Base-by-base conservation (phyloP, 23 tunicate genomes). In the Botrylloides violaceus region DNA sequence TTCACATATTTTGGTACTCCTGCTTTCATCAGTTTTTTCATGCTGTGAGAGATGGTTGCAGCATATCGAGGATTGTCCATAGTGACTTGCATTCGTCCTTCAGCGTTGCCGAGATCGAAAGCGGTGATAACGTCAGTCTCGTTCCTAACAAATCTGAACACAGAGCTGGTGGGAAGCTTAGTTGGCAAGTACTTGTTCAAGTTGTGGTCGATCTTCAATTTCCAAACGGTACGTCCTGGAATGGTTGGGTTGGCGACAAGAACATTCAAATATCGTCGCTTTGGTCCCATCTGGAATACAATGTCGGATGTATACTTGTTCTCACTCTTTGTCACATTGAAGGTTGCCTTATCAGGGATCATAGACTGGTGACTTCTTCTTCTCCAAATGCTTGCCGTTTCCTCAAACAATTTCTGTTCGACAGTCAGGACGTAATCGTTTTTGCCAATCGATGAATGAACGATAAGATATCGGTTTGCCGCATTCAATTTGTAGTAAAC, bases 171-270 rank as follows among this genome's bases (percentile, higher is more conserved):
- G 9, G 53, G 53, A 4, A 63, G 35, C 9, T 63, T 63, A 4
- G 33, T 33, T 9, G 70, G 70, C 20, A 63, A 9, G 33, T 27
- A 32, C 19, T 43, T 36, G 74, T 68, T 68, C 23, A 68, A 19
- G n/a, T 68, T 68, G 23, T 68, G 74, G 20, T 27, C 25, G 49
- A 68, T 6, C 1, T 35, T 32, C 6, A 68, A 19, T 6, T 68
- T 36, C 74, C 74, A 68, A 15, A 25, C 30, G 15, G 15, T 25
- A 22, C 65, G 29, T 0, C 18, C 23, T 9, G 74, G 22, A 37
- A 35, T 24, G 24, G 26, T 30, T 19, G 36, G 26, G 4, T 26
- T 68, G 29, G 36, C 22, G 5, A 37, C n/a, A 1, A 32, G 56
- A 19, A 36, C 2, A 6, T 37, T 68, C 1, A 68, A 2, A 28